phyloP scores from a whole-genome alignment of 92 coral and sea anemone species.

The Montipora capitata region DNA sequence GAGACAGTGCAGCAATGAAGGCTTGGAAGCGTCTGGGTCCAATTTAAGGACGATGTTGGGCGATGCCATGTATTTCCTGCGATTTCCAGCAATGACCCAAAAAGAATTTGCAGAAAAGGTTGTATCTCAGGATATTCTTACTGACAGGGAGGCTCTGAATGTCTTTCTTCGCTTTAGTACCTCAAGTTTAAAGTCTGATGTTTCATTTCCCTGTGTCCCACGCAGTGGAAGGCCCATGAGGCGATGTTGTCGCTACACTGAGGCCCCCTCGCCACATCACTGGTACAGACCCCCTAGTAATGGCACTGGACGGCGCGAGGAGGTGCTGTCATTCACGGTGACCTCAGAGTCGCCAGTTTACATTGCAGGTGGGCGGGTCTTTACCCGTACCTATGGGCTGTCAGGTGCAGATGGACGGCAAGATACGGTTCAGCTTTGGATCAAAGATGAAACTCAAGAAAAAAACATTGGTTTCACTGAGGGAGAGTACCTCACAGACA shows the following conservation, averaged over 20 bases:
- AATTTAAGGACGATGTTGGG: slow-evolving; percentile 71
- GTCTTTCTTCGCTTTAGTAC: slow-evolving; percentile 70
- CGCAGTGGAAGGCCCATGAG: slow-evolving; percentile 73
- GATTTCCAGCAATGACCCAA: slow-evolving; percentile 83
- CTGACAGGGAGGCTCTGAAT: slow-evolving; percentile 76
- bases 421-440: slow-evolving; percentile 44
- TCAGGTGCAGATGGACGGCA: slow-evolving; percentile 54
- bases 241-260: slow-evolving; percentile 69
- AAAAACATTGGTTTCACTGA: slow-evolving; percentile 44
- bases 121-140: slow-evolving; percentile 71
- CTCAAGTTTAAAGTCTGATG: slow-evolving; percentile 45
- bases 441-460: slow-evolving; percentile 32
- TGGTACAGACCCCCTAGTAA: slow-evolving; percentile 80
- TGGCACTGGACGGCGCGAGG: slow-evolving; percentile 74
- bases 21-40: slow-evolving; percentile 61
- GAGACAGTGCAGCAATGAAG: slow-evolving; percentile 52
- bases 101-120: slow-evolving; percentile 81
- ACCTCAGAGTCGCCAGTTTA: slow-evolving; percentile 65
- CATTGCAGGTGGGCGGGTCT: slow-evolving; percentile 75
- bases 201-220: slow-evolving; percentile 60
- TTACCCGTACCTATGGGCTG: slow-evolving; percentile 62
- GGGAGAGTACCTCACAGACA: slow-evolving; percentile 48
- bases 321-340: slow-evolving; percentile 61
- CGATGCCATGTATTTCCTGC: slow-evolving; percentile 69
- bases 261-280: slow-evolving; percentile 75